Evolutionary conservation across 1,140 invertebrate genomes (phyloP).

Genomic region (Pseudoatta argentina): DNA sequence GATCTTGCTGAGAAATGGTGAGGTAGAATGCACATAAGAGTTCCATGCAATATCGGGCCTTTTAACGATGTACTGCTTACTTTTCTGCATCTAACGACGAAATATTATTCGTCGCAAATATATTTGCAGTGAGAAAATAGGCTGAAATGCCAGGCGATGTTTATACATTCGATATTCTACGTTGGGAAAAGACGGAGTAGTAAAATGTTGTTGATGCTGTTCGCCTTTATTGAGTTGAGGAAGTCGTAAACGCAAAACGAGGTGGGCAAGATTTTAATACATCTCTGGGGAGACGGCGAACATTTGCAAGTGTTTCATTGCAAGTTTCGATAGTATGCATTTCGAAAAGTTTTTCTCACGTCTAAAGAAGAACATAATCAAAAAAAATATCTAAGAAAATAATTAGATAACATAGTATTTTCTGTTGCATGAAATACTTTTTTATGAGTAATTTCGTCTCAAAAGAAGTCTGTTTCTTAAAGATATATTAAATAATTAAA

Average conservation of each 20-base stretch:
- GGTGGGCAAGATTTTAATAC: conserved; percentile 22
- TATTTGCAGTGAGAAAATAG: conserved; percentile 2
- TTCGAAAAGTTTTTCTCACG: not conserved
- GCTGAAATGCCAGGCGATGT: not conserved
- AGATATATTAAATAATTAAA: conserved; percentile 3
- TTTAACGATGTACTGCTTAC: conserved; percentile 66
- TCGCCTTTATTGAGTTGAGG: conserved; percentile 24
- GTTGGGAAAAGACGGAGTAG: conserved; percentile 2
- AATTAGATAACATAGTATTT: not conserved
- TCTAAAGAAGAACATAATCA: not conserved
- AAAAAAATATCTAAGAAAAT: not conserved
- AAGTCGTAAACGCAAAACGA: conserved; percentile 17
- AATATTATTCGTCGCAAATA: conserved; percentile 55
- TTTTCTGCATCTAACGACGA: conserved; percentile 71
- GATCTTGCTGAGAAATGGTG: conserved; percentile 85
- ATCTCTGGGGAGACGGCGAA: not conserved
- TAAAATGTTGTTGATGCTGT: conserved; percentile 5
- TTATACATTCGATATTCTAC: conserved; percentile 33
- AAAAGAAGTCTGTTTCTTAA: not conserved
- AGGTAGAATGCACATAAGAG: conserved; percentile 72
- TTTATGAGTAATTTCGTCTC: not conserved
- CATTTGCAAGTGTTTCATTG: not conserved
- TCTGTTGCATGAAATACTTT: not conserved
- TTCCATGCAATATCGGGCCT: conserved; percentile 39
- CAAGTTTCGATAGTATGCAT: not conserved